Evolutionary conservation across 2,888 invertebrate species (phyloP), one percentile per base, ranked within the genome.

Genomic region (Tinea semifulvella): DNA sequence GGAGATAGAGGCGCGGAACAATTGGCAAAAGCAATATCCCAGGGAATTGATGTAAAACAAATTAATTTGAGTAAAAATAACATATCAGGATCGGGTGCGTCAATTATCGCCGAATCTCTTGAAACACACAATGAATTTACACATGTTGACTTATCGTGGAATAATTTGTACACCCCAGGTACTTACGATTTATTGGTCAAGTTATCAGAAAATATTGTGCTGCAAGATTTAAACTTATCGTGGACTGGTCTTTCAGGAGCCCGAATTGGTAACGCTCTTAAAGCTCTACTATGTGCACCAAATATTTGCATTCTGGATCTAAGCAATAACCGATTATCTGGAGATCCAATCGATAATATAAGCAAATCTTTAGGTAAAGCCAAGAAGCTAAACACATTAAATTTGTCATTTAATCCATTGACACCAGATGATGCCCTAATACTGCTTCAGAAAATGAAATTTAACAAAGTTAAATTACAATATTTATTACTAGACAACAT

Each of bases 131-230:
- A 57, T 45, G n/a, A 14, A 13, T 58, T 74, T 18, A 57, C 57
- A 2, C 50, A 55, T 43, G 51, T 73, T 20, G 60, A 76, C 52
- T 50, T 75, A 2, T 73, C 75, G 1, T 73, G 69, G 69, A 76
- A 76, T 44, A 61, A 56, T 39, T 58, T 48, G 46, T 50, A 55
- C 2, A 53, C 60, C 18, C 49, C 49, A 10, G 63, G 62, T n/a
- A 56, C 58, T 2, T 54, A 45, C 14, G 53, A 47, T 47, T 56
- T 74, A 4, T 49, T 73, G 0, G 28, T 11, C 7, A 53, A 48
- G 10, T 50, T 75, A 20, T 48, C 60, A 22, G 63, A 68, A 48
- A 70, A 55, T 42, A 51, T 52, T 19, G 22, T 44, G 10, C 54
- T 75, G 13, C 48, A 61, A 53, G 60, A 61, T 27, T 44, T 76